Conservation (phyloP, 2,888 invertebrate species). For the Pammene aurita region DNA sequence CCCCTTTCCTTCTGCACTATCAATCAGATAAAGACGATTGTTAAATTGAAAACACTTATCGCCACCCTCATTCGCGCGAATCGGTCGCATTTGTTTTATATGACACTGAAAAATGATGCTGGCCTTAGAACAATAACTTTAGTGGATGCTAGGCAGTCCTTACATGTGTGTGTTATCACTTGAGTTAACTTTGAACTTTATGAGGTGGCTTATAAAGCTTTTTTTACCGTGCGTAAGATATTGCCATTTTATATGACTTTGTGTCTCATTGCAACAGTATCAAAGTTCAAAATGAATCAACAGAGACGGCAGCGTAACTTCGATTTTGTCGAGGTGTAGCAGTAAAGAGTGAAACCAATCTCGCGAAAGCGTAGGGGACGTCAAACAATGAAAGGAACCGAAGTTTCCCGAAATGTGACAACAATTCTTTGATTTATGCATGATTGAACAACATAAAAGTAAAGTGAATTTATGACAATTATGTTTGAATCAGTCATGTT, state of each 20-base stretch:
- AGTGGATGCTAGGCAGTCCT: constrained; percentile 42
- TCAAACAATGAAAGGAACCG: constrained; percentile 55
- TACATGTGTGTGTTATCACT: constrained; percentile 23
- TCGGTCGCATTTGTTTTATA: constrained; percentile 67
- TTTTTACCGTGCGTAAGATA: constrained; percentile 20
- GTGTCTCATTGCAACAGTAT: constrained; percentile 9
- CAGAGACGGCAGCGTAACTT: constrained; percentile 4
- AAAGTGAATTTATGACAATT: constrained; percentile 35
- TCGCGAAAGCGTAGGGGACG: constrained; percentile 64
- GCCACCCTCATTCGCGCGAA: constrained; percentile 53
- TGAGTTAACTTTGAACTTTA: constrained; percentile 34
- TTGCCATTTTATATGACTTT: background rate
- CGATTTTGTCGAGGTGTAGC: constrained; percentile 30
- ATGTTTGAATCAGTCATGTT: constrained; percentile 9
- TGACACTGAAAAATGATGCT: constrained; percentile 76
- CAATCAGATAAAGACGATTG: constrained; percentile 49
- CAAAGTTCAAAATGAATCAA: constrained; percentile 25
- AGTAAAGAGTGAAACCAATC: constrained; percentile 75
- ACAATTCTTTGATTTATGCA: constrained; percentile 41
- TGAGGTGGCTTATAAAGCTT: constrained; percentile 22
- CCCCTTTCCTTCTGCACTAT: constrained; percentile 29
- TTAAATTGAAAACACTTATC: constrained; percentile 67
- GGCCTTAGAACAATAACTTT: constrained; percentile 78
- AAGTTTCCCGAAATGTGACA: constrained; percentile 49
- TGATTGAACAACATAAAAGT: constrained; percentile 40